These are phyloP conservation scores for Coecobrya sp. DNA, from an alignment of 2,888 invertebrate genomes.

Conservation along the genomic window DNA sequence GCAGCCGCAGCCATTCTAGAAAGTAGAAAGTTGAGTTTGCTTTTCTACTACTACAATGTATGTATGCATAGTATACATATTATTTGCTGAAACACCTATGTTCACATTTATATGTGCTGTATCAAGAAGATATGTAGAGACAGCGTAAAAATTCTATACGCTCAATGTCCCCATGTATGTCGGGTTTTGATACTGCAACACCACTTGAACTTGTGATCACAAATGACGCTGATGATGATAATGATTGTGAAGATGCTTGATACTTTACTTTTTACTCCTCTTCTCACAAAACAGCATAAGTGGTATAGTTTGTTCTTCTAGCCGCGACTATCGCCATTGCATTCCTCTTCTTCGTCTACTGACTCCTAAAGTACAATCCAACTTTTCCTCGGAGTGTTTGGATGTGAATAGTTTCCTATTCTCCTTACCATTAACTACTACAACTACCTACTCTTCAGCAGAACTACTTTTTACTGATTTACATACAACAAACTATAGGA, in stretches of 20 bases:
- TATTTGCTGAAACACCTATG: not conserved
- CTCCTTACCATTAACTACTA: constrained; percentile 36
- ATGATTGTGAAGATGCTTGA: constrained; percentile 60
- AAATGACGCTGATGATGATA: constrained; percentile 14
- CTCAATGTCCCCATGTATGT: not conserved
- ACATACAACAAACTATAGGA: constrained; percentile 7
- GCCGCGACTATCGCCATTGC: constrained; percentile 18
- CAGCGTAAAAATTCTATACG: not conserved
- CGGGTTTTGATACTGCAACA: not conserved
- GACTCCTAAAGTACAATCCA: constrained; percentile 36
- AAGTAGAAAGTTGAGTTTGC: constrained; percentile 27
- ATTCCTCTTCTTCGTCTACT: constrained; percentile 14
- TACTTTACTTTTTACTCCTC: constrained; percentile 46
- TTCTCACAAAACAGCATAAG: constrained; percentile 51
- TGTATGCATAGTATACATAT: not conserved
- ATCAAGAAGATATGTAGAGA: not conserved
- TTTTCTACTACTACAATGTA: not conserved
- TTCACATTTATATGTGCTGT: no score
- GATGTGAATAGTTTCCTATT: constrained; percentile 51
- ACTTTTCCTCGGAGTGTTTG: constrained; percentile 17
- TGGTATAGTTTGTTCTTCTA: constrained; percentile 40
- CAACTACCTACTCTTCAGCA: not conserved
- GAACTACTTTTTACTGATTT: constrained; percentile 37
- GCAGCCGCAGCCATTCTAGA: constrained; percentile 51
- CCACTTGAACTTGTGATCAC: constrained; percentile 54